A percentile compares a stretch with the other conserved stretches of the same genome.
Evolutionary conservation across 92 coral and sea anemone genomes (phyloP).

Genomic region (Scolanthus callimorphus): DNA sequence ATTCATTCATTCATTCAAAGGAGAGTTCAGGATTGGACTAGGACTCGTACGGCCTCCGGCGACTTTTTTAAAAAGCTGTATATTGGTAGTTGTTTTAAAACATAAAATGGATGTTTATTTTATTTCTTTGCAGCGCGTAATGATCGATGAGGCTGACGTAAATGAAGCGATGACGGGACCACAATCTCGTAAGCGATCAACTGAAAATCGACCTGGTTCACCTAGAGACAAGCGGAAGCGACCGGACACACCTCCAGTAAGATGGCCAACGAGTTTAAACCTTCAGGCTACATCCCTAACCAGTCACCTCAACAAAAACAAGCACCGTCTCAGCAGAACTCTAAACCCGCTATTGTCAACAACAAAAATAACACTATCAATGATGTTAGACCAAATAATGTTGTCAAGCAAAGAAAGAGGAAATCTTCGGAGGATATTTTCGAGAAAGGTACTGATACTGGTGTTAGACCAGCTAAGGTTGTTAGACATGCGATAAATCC

Average conservation of each 20-base stretch:
- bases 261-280: conserved; percentile 62
- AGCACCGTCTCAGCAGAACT: conserved; percentile 35
- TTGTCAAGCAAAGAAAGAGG: conserved; percentile 62
- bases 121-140: conserved; percentile 58
- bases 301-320: conserved; percentile 25
- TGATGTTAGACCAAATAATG: conserved; percentile 59
- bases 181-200: conserved; percentile 61
- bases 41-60: too few species aligned
- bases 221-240: conserved; percentile 69
- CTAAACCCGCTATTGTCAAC: conserved; percentile 56
- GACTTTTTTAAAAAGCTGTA: too few species aligned
- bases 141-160: conserved; percentile 99
- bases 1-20: too few species aligned
- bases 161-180: conserved; percentile 94
- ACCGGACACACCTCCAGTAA: conserved; percentile 65
- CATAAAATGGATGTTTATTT: too few species aligned
- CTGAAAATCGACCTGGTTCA: conserved; percentile 66
- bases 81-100: too few species aligned
- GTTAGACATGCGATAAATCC: conserved; percentile 77
- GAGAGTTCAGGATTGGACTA: too few species aligned
- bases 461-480: conserved; percentile 51
- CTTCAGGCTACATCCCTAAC: conserved; percentile 34
- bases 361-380: conserved; percentile 17
- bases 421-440: conserved; percentile 64
- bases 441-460: conserved; percentile 37